phyloP scores from a whole-genome alignment of 2,888 invertebrate species.

The Leptogaster cylindrica region DNA sequence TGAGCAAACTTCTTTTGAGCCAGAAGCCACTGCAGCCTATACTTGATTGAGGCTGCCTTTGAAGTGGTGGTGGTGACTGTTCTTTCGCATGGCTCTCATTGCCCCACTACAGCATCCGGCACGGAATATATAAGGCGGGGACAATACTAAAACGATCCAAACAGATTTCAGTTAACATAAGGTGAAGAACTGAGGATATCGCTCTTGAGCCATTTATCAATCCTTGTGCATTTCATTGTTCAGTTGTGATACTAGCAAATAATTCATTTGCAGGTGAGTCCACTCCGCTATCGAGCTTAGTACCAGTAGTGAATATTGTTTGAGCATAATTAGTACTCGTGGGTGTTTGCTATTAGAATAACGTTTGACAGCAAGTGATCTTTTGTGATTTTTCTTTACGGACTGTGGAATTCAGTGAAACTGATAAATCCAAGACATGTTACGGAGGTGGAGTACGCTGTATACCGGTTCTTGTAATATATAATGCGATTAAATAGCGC shows the following conservation, averaged over 20 bases:
- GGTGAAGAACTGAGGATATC: slow-evolving; percentile 39
- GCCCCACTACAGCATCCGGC: slow-evolving; percentile 35
- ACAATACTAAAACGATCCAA: slow-evolving; percentile 57
- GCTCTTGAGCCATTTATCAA: slow-evolving; percentile 9
- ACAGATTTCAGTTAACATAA: slow-evolving; percentile 57
- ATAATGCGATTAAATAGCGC: slow-evolving; percentile 13
- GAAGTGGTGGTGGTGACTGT: slow-evolving; percentile 39
- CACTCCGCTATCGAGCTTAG: neutral
- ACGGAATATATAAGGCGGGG: slow-evolving; percentile 57
- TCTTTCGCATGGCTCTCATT: slow-evolving; percentile 41
- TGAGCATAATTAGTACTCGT: slow-evolving; percentile 8
- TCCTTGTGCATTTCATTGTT: slow-evolving; percentile 16
- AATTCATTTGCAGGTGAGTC: slow-evolving; percentile 39
- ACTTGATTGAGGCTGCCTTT: slow-evolving; percentile 29
- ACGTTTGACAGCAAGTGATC: neutral
- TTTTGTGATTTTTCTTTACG: slow-evolving; percentile 27
- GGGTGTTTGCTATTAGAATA: slow-evolving; percentile 21
- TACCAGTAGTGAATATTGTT: neutral
- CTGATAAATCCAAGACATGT: slow-evolving; percentile 23
- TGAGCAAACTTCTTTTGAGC: slow-evolving; percentile 21
- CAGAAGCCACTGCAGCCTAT: slow-evolving; percentile 23
- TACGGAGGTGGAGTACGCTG: slow-evolving; percentile 6
- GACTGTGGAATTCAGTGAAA: slow-evolving; percentile 26
- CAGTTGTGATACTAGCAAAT: slow-evolving; percentile 35
- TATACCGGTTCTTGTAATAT: slow-evolving; percentile 28